Percentiles rank a stretch among this genome's conserved stretches.
phyloP scores from a whole-genome alignment of 2,888 invertebrate species.

The Coecobrya sp. region DNA sequence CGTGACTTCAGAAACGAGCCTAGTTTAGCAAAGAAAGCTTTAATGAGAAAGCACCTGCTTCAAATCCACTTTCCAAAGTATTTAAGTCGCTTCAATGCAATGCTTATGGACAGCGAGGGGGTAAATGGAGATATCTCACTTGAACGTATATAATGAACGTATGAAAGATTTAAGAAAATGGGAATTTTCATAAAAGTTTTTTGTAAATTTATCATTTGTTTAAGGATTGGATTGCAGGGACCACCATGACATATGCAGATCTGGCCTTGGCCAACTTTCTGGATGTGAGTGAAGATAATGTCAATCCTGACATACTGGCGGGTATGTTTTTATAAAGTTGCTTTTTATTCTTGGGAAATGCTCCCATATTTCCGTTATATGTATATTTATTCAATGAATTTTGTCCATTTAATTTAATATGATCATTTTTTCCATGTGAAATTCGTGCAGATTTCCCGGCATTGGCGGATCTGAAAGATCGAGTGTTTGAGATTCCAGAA shows the following conservation, averaged over 20 bases:
- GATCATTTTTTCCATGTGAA: too few relatives aligned
- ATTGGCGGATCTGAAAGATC: slow-evolving; percentile 89
- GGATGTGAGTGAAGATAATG: slow-evolving; percentile 89
- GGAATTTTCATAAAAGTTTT: too few relatives aligned
- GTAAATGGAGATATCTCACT: not conserved
- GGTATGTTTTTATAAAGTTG: too few relatives aligned
- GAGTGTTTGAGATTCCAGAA: slow-evolving; percentile 89
- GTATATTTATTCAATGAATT: too few relatives aligned
- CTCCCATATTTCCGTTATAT: too few relatives aligned
- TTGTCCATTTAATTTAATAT: too few relatives aligned
- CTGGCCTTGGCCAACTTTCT: slow-evolving; percentile 90
- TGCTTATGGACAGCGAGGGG: slow-evolving; percentile 11
- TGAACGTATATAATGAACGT: too few relatives aligned
- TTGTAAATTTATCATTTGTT: too few relatives aligned
- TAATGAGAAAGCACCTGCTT: slow-evolving; percentile 52
- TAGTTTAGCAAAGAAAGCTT: slow-evolving; percentile 53
- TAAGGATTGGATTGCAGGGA: slow-evolving; percentile 88
- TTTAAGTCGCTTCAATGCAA: slow-evolving; percentile 21
- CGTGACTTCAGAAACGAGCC: slow-evolving; percentile 69
- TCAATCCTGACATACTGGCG: slow-evolving; percentile 89
- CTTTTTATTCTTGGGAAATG: too few relatives aligned
- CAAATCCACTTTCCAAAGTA: slow-evolving; percentile 60
- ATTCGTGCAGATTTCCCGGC: slow-evolving; percentile 89
- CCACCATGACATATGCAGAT: slow-evolving; percentile 90
- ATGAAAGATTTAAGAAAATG: too few relatives aligned